Percentiles rank a stretch among this genome's conserved stretches.
These are phyloP conservation scores for Rhogogaster chlorosoma DNA, from an alignment of 2,888 invertebrate species.

Conservation along the genomic window DNA sequence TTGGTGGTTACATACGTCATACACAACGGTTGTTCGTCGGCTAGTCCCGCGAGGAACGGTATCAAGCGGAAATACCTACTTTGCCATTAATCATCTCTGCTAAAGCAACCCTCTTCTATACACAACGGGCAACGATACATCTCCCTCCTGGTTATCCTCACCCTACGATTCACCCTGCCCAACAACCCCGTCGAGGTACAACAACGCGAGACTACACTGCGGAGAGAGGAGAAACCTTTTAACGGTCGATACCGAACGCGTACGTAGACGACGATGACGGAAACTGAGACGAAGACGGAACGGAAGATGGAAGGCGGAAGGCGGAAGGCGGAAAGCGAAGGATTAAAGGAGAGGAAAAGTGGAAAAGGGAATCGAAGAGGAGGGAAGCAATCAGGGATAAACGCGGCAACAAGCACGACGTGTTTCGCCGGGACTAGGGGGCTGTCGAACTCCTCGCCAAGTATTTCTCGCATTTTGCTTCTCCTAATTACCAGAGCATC, in stretches of 20 bases:
- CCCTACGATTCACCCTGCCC: not conserved
- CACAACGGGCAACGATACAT: conserved; percentile 28
- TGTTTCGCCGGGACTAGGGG: not conserved
- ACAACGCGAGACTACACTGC: not conserved
- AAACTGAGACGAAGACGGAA: conserved; percentile 30
- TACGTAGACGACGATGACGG: not conserved
- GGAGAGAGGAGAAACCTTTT: conserved; percentile 31
- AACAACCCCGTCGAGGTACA: not conserved
- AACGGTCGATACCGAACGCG: conserved; percentile 42
- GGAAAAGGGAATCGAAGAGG: not conserved
- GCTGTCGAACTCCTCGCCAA: not conserved
- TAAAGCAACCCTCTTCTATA: conserved; percentile 38
- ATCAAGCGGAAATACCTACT: conserved; percentile 31
- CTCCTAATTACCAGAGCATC: conserved; percentile 33
- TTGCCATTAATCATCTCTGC: conserved; percentile 43
- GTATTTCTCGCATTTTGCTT: conserved; percentile 22
- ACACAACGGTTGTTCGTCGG: not conserved
- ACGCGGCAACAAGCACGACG: conserved; percentile 30
- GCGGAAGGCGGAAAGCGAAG: not conserved
- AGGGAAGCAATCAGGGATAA: conserved; percentile 46
- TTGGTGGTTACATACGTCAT: not conserved
- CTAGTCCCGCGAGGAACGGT: not conserved
- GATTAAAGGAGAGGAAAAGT: conserved; percentile 33
- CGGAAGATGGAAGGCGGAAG: not conserved
- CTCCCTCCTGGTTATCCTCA: conserved; percentile 12